phyloP scores from a whole-genome alignment of 23 tunicate genomes.

The Trididemnum nubilum region DNA sequence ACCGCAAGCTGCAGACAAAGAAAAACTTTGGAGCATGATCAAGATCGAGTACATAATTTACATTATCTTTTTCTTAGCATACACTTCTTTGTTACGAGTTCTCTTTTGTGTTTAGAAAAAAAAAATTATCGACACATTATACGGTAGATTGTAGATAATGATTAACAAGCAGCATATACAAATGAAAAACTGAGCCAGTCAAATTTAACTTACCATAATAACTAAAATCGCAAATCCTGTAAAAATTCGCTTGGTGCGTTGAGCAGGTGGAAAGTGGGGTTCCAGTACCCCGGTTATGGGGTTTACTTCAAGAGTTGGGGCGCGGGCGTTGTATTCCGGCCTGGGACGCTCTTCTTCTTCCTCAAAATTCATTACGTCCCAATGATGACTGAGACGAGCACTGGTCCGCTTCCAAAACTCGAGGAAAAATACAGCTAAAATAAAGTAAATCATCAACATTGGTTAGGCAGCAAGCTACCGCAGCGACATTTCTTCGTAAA shows the following conservation, averaged over 20 bases:
- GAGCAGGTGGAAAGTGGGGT: slow-evolving; percentile 78
- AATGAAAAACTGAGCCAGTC: too few species aligned
- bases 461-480: too few species aligned
- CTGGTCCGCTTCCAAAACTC: slow-evolving; percentile 90
- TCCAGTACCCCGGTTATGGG: slow-evolving; percentile 85
- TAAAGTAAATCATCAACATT: too few species aligned
- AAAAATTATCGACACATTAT: too few species aligned
- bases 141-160: too few species aligned
- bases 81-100: too few species aligned
- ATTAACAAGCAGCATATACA: too few species aligned
- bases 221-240: slow-evolving; percentile 80
- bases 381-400: slow-evolving; percentile 79
- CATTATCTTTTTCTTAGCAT: too few species aligned
- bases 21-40: too few species aligned
- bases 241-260: slow-evolving; percentile 52
- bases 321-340: slow-evolving; percentile 86
- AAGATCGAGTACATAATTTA: too few species aligned
- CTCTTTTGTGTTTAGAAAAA: too few species aligned
- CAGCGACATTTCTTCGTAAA: too few species aligned
- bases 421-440: slow-evolving; percentile 81
- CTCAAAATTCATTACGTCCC: slow-evolving; percentile 88
- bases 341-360: slow-evolving; percentile 90
- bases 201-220: slow-evolving; percentile 71
- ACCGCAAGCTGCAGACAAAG: slow-evolving; percentile 49
- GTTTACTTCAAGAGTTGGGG: slow-evolving; percentile 67